Conservation (phyloP, 64 coral and sea anemone genomes). For the Porites lutea region DNA sequence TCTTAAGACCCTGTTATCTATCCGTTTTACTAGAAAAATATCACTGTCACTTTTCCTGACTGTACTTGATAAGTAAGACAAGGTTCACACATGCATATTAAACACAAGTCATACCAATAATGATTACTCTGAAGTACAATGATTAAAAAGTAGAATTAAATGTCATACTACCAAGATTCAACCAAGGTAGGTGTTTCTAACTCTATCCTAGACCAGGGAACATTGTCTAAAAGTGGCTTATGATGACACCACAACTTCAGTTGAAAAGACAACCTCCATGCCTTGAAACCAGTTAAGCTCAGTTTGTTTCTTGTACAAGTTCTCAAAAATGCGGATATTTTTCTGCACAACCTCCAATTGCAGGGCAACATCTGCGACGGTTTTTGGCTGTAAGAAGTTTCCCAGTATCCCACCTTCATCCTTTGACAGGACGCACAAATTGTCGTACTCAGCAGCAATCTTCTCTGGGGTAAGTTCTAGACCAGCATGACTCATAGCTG, state of each 20-base stretch:
- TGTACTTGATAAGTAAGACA: too few species aligned
- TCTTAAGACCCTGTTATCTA: too few species aligned
- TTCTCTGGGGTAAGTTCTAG: constrained; percentile 51
- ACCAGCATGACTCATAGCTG: constrained; percentile 18
- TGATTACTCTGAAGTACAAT: too few species aligned
- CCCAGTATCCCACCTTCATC: constrained; percentile 20
- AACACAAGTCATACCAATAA: too few species aligned
- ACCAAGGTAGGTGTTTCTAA: too few species aligned
- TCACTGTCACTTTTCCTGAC: too few species aligned
- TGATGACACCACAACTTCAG: constrained; percentile 41
- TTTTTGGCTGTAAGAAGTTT: constrained; percentile 36
- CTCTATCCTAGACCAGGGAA: too few species aligned
- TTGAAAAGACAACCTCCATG: constrained; percentile 50
- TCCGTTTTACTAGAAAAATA: too few species aligned
- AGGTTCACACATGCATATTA: too few species aligned
- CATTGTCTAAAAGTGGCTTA: neutral
- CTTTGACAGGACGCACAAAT: constrained; percentile 13
- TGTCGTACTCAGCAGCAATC: constrained; percentile 45
- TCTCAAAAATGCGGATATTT: constrained; percentile 45
- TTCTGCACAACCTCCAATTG: constrained; percentile 30
- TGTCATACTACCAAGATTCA: too few species aligned
- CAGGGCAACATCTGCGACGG: constrained; percentile 25
- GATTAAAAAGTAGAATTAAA: too few species aligned
- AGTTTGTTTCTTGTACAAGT: constrained; percentile 63
- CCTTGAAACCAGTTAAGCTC: constrained; percentile 64